Evolutionary conservation across 2,888 invertebrate genomes (phyloP).

Genomic region (Spilosoma lubricipeda): DNA sequence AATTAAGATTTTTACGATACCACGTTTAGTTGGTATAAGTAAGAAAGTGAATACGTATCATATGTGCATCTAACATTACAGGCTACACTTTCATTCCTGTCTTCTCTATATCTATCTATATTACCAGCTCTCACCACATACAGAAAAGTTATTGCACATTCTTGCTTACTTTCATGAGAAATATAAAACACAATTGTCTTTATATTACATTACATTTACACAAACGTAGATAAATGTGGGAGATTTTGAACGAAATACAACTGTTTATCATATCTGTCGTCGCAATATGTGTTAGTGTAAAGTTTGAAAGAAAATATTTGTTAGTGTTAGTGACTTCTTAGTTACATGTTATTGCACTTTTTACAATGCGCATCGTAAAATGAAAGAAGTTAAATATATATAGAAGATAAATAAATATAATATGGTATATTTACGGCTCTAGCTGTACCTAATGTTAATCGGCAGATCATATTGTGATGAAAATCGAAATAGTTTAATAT

Average conservation of each 20-base stretch:
- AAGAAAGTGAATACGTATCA: conserved; percentile 33
- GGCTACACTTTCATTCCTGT: conserved; percentile 33
- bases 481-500: neutral
- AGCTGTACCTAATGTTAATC: neutral
- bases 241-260: conserved; percentile 32
- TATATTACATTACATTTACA: conserved; percentile 23
- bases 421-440: neutral
- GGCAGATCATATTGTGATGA: neutral
- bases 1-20: conserved; percentile 8
- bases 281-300: conserved; percentile 10
- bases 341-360: conserved; percentile 2
- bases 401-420: too few species aligned
- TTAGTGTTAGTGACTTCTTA: neutral
- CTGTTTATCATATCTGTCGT: conserved; percentile 18
- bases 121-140: conserved; percentile 63
- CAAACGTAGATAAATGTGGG: conserved; percentile 21
- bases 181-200: conserved; percentile 49
- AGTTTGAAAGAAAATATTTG: conserved; percentile 37
- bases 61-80: conserved; percentile 33
- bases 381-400: neutral
- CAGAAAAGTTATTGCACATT: conserved; percentile 60
- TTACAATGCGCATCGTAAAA: neutral
- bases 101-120: conserved; percentile 53
- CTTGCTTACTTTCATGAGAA: conserved; percentile 60
- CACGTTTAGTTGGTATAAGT: conserved; percentile 1